Percentiles rank a stretch among this genome's conserved stretches.
phyloP scores from a whole-genome alignment of 2,797 vertebrate genomes.

The Philypnodon macrostomus region DNA sequence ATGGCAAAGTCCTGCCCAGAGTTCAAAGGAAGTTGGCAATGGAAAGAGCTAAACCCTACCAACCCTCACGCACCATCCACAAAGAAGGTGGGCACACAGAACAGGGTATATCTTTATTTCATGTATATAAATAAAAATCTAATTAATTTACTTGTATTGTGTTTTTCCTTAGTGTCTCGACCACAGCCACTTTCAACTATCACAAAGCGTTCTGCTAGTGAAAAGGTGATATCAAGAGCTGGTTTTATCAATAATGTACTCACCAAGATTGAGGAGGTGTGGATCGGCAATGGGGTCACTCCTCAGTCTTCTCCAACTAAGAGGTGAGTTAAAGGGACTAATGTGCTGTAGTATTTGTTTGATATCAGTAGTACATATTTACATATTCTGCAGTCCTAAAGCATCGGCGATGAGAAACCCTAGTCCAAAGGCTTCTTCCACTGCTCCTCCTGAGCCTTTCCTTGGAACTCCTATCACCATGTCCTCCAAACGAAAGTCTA shows the following conservation, averaged over 20 bases:
- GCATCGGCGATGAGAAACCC: constrained; percentile 48
- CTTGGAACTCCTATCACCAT: constrained; percentile 86
- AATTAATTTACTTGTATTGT: not conserved
- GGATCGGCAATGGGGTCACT: constrained; percentile 76
- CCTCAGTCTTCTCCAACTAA: constrained; percentile 60
- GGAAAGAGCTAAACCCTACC: constrained; percentile 87
- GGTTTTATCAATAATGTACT: constrained; percentile 88
- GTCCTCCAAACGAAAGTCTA: constrained; percentile 80
- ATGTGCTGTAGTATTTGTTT: not conserved
- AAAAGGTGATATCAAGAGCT: constrained; percentile 85
- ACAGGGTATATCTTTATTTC: no score
- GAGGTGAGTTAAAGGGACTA: constrained; percentile 69
- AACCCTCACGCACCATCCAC: constrained; percentile 72
- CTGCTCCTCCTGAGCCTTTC: constrained; percentile 79
- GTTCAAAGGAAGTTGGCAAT: constrained; percentile 87
- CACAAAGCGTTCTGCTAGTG: constrained; percentile 76
- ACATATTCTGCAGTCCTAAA: constrained; percentile 60
- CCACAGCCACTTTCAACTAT: constrained; percentile 89
- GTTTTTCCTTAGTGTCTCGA: constrained; percentile 76
- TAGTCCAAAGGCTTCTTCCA: constrained; percentile 38
- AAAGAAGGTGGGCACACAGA: constrained; percentile 78
- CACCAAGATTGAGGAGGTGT: constrained; percentile 90
- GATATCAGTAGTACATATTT: not conserved
- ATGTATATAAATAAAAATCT: not conserved
- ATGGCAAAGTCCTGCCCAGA: constrained; percentile 87